Conservation (phyloP, 2,888 invertebrate genomes). For the Proisotoma minuta region DNA sequence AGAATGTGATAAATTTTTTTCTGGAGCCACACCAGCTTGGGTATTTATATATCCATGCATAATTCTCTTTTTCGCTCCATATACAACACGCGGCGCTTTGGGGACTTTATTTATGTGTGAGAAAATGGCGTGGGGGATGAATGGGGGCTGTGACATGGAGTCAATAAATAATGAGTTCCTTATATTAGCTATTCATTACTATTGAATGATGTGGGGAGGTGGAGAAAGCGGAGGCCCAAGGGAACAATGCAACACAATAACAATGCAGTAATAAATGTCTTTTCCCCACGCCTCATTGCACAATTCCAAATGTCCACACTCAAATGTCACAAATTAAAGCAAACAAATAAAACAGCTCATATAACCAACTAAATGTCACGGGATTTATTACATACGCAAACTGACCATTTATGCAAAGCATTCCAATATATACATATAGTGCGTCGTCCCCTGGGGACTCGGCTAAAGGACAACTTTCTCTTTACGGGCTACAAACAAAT, state of each 20-base stretch:
- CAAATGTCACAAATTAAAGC: background rate
- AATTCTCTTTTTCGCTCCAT: no score
- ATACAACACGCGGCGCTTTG: no score
- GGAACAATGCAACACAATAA: constrained; percentile 6
- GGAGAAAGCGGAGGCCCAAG: background rate
- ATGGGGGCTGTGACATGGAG: background rate
- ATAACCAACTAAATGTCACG: no score
- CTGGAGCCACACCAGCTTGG: no score
- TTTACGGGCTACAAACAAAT: no score
- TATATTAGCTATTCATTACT: constrained; percentile 15
- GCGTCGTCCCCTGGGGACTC: no score
- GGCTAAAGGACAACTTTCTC: no score
- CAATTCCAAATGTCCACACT: background rate
- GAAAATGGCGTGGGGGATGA: background rate
- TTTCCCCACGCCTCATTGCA: background rate
- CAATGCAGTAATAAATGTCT: constrained; percentile 1
- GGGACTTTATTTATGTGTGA: background rate
- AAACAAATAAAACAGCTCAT: background rate
- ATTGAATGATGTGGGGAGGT: constrained; percentile 14
- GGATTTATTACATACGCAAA: no score
- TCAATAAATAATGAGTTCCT: background rate
- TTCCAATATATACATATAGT: no score
- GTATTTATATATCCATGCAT: no score
- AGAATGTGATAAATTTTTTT: no score
- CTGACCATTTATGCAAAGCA: no score